Evolutionary conservation across 1,140 invertebrate species (phyloP).

Genomic region (Cephus cinctus): DNA sequence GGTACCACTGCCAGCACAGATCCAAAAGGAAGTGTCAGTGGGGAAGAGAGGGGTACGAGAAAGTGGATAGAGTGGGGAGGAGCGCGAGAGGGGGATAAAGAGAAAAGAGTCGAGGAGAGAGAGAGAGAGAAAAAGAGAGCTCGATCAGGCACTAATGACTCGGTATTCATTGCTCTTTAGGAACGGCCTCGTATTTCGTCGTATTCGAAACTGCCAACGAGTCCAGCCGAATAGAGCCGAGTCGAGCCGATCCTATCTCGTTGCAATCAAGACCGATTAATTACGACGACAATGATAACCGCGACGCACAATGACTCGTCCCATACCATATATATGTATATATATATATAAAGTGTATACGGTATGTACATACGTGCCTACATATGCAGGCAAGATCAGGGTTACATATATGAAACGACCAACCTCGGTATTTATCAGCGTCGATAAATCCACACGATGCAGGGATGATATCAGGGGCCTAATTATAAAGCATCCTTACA

Average conservation of each 20-base stretch:
- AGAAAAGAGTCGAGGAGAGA: background rate
- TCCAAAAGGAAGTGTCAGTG: too few relatives aligned
- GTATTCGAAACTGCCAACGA: too few relatives aligned
- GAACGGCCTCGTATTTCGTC: background rate
- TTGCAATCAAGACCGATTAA: slow-evolving; percentile 33
- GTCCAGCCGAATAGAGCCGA: too few relatives aligned
- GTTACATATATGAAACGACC: background rate
- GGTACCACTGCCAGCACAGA: too few relatives aligned
- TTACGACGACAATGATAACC: slow-evolving; percentile 29
- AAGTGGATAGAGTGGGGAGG: too few relatives aligned
- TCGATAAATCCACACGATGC: slow-evolving; percentile 21
- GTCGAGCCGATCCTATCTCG: slow-evolving; percentile 23
- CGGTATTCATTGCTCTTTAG: background rate
- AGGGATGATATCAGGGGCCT: background rate
- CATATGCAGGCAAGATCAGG: too few relatives aligned
- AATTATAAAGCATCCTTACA: background rate
- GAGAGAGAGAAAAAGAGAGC: background rate
- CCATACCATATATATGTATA: too few relatives aligned
- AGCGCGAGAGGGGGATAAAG: background rate
- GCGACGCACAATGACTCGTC: slow-evolving; percentile 19
- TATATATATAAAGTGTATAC: too few relatives aligned
- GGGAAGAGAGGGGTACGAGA: too few relatives aligned
- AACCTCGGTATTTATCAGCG: slow-evolving; percentile 19
- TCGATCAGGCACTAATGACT: background rate
- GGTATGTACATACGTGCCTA: too few relatives aligned